These are phyloP conservation scores for Pammene aurita DNA, from an alignment of 2,888 invertebrate genomes.

Conservation along the genomic window DNA sequence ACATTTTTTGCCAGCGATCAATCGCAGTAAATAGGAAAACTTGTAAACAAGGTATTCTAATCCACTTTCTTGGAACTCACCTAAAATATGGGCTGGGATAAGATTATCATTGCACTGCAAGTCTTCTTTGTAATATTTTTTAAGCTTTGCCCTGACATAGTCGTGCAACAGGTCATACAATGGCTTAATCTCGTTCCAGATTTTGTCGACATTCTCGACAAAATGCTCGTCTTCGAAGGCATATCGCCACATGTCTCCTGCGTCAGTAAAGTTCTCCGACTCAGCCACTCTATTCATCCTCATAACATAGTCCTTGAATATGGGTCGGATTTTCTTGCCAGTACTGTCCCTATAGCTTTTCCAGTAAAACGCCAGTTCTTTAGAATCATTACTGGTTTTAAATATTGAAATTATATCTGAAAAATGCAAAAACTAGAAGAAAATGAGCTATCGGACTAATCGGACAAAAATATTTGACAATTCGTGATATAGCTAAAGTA, in stretches of 20 bases:
- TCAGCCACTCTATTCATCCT: slow-evolving; percentile 85
- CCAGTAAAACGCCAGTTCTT: slow-evolving; percentile 86
- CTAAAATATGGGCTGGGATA: slow-evolving; percentile 88
- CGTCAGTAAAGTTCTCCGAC: slow-evolving; percentile 78
- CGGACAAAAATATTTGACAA: background rate
- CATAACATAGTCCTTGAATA: slow-evolving; percentile 84
- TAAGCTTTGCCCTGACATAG: slow-evolving; percentile 84
- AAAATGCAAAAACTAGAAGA: background rate
- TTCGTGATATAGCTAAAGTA: too few relatives aligned
- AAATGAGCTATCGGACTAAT: background rate
- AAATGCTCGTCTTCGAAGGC: slow-evolving; percentile 74
- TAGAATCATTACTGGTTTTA: slow-evolving; percentile 81
- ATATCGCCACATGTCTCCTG: slow-evolving; percentile 77
- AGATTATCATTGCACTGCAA: slow-evolving; percentile 72
- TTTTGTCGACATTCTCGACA: slow-evolving; percentile 67
- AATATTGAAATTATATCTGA: slow-evolving; percentile 72
- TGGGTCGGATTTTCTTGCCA: slow-evolving; percentile 83
- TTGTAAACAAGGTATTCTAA: too few relatives aligned
- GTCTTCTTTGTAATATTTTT: slow-evolving; percentile 74
- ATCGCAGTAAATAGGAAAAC: too few relatives aligned
- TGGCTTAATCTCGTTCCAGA: slow-evolving; percentile 85
- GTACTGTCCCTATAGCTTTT: slow-evolving; percentile 85
- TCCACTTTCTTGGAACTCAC: slow-evolving; percentile 59
- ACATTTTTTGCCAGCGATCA: too few relatives aligned
- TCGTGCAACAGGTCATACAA: slow-evolving; percentile 85